Base-by-base conservation (phyloP, 1,140 invertebrate species). In the Cherax quadricarinatus region DNA sequence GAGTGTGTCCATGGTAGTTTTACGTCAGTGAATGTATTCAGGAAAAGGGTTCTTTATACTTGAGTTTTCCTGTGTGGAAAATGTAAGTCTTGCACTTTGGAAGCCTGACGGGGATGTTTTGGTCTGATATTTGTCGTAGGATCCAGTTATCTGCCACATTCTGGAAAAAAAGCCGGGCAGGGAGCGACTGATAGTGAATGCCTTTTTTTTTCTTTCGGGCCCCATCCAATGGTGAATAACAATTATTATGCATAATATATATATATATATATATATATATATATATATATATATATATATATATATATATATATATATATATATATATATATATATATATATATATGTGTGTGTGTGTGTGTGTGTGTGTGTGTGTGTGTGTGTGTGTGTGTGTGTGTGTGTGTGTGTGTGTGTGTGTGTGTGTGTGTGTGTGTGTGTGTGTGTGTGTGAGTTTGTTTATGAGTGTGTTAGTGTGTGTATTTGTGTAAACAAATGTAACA, bases 341-440 rank as follows among this genome's bases (percentile, higher is more conserved):
- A 66, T 4, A 10, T 66, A 3, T 6, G 6, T 66, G 6, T 10
- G 62, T 16, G 14, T 66, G 57, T n/a, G n/a, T 60, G 57, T 60
- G 57, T 60, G 57, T 60, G 57, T 60, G 57, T 60, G 57, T 60
- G 57, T 60, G 57, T 60, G 57, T 60, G 57, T 60, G 57, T 60
- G 57, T 60, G 57, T 60, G 57, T 60, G 57, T 60, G 57, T 60
- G 57, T 60, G 57, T 60, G 57, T 60, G 57, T 60, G 57, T 60
- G 57, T 60, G 57, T 60, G 57, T 60, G 57, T 60, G 57, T 60
- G 57, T 60, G 57, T 60, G 57, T 16, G 62, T 66, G 62, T 66
- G 62, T 66, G 62, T 66, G 62, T 66, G 62, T 66, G 62, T 66
- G 62, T 66, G 62, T 66, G 62, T 66, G 62, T 66, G 62, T 66